These are phyloP conservation scores for Zaprionus capensis DNA, from an alignment of 1,140 invertebrate species.

Conservation along the genomic window DNA sequence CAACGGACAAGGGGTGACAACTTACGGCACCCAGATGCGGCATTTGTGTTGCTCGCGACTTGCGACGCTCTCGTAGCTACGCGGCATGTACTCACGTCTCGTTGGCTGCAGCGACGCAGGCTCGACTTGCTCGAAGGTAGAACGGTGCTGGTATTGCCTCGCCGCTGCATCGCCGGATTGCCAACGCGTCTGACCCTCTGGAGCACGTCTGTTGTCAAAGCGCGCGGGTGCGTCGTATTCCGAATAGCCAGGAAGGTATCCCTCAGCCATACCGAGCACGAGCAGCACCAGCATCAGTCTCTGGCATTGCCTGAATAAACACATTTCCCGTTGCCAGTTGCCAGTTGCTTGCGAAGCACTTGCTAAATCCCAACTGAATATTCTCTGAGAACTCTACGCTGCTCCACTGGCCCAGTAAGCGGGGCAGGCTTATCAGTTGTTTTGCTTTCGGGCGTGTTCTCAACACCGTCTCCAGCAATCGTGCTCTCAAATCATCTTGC, in stretches of 20 bases:
- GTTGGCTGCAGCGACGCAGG: constrained; percentile 5
- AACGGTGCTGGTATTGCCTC: constrained; percentile 39
- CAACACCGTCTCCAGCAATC: background rate
- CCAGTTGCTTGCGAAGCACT: constrained; percentile 45
- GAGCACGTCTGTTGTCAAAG: constrained; percentile 28
- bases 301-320: constrained; percentile 13
- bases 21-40: constrained; percentile 77
- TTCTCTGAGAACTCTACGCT: constrained; percentile 27
- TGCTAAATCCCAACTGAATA: constrained; percentile 61
- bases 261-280: background rate
- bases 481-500: background rate
- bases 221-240: constrained; percentile 47
- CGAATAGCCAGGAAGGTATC: constrained; percentile 30
- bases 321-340: constrained; percentile 24
- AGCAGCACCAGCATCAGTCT: constrained; percentile 20
- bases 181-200: constrained; percentile 17
- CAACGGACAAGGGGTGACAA: background rate
- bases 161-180: constrained; percentile 4
- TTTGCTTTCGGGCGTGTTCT: constrained; percentile 25
- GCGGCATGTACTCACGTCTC: constrained; percentile 54
- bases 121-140: constrained; percentile 24
- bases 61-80: constrained; percentile 47
- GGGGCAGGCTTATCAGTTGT: constrained; percentile 54
- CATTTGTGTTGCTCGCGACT: constrained; percentile 57
- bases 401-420: constrained; percentile 51